These are phyloP conservation scores for Kryptolebias ocellatus DNA, from an alignment of 2,797 vertebrate species.

Conservation along the genomic window DNA sequence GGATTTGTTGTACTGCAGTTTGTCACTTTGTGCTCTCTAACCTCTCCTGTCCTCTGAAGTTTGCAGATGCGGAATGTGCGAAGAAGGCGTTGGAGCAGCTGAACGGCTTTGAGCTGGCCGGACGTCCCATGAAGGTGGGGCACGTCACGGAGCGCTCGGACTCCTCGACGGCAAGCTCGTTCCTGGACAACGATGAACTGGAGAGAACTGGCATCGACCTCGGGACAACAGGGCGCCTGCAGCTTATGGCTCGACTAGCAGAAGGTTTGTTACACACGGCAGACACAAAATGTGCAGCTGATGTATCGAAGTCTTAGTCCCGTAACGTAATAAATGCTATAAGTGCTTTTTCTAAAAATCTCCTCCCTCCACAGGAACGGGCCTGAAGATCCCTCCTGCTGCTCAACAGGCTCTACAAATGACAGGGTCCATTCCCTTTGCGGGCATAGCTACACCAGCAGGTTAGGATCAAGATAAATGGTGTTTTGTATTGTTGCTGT, in stretches of 20 bases:
- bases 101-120: conserved; percentile 97
- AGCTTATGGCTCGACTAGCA: conserved; percentile 97
- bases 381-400: conserved; percentile 95
- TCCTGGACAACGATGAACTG: conserved; percentile 96
- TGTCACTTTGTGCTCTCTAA: neutral
- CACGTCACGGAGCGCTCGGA: conserved; percentile 98
- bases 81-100: conserved; percentile 98
- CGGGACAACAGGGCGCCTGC: conserved; percentile 96
- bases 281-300: too few species aligned
- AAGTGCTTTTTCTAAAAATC: neutral
- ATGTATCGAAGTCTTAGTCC: neutral
- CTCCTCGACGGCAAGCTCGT: conserved; percentile 96
- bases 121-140: conserved; percentile 98
- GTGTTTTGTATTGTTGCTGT: too few species aligned
- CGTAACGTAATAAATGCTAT: neutral
- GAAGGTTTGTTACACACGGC: conserved; percentile 83
- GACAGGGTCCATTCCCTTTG: conserved; percentile 94
- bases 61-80: conserved; percentile 98
- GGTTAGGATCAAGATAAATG: conserved; percentile 68
- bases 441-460: conserved; percentile 83
- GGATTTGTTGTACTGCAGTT: neutral
- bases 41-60: conserved; percentile 73
- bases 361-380: conserved; percentile 85
- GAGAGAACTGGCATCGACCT: conserved; percentile 98
- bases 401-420: conserved; percentile 98